Evolutionary conservation across 2,888 invertebrate species (phyloP).

Genomic region (Phyllotreta striolata): DNA sequence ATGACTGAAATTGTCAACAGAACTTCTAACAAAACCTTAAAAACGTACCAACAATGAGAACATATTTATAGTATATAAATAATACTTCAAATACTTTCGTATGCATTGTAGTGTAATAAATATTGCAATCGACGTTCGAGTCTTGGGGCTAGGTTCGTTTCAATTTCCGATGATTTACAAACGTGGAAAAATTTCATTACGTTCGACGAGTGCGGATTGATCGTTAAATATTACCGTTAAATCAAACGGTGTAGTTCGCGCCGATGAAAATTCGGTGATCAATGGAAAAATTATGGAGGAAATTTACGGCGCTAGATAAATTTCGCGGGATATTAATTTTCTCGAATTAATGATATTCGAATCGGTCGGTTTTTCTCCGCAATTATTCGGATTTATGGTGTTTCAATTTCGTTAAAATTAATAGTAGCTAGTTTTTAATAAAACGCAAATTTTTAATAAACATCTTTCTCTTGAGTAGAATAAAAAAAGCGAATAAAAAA

Average conservation of each 20-base stretch:
- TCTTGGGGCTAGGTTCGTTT: background rate
- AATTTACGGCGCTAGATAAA: slow-evolving; percentile 38
- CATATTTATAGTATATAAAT: no score
- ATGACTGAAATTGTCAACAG: no score
- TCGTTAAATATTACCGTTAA: slow-evolving; percentile 26
- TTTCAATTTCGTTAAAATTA: slow-evolving; percentile 3
- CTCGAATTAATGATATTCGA: slow-evolving; percentile 40
- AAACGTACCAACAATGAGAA: no score
- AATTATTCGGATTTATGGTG: slow-evolving; percentile 31
- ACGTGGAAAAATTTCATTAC: slow-evolving; percentile 14
- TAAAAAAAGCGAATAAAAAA: background rate
- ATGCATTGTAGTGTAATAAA: no score
- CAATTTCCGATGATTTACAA: slow-evolving; percentile 20
- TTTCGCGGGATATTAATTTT: slow-evolving; percentile 39
- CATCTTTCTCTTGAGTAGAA: slow-evolving; percentile 2
- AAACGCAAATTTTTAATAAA: background rate
- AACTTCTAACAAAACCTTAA: no score
- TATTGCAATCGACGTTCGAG: no score
- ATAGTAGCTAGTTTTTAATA: no score
- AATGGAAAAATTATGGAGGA: slow-evolving; percentile 38
- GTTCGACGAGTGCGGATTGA: background rate
- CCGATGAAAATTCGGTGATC: slow-evolving; percentile 34
- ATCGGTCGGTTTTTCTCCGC: slow-evolving; percentile 34
- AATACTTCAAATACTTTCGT: no score
- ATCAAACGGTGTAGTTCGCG: slow-evolving; percentile 28